A percentile compares a stretch with the other conserved stretches of the same genome.
Evolutionary conservation across 1,140 invertebrate genomes (phyloP).

Genomic region (Teleogryllus occipitalis): DNA sequence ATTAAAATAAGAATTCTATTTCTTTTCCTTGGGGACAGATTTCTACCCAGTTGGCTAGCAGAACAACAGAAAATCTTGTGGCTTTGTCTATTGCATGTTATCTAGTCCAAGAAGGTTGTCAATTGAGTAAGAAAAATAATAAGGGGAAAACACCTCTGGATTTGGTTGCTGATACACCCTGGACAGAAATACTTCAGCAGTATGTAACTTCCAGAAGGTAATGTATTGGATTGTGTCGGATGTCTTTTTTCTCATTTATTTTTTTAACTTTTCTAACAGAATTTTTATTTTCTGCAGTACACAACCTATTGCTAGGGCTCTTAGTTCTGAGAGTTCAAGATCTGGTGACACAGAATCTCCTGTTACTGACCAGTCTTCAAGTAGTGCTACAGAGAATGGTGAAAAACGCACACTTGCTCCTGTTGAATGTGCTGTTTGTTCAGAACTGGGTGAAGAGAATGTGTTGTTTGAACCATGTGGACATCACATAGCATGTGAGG

Average conservation of each 20-base stretch:
- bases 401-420: conserved; percentile 28
- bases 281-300: not conserved
- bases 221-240: not conserved
- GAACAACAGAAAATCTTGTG: conserved; percentile 38
- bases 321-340: conserved; percentile 5
- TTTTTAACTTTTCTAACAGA: not conserved
- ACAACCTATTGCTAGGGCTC: conserved; percentile 6
- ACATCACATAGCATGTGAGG: conserved; percentile 64
- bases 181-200: conserved; percentile 33
- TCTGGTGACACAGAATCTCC: not conserved
- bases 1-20: too few species aligned
- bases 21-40: conserved; percentile 32
- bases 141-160: conserved; percentile 56
- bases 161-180: conserved; percentile 36
- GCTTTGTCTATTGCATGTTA: conserved; percentile 60
- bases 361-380: not conserved
- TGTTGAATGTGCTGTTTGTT: conserved; percentile 63
- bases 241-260: not conserved
- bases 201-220: conserved; percentile 16
- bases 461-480: conserved; percentile 65
- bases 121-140: conserved; percentile 54
- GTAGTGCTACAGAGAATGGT: not conserved
- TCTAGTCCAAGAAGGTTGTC: conserved; percentile 56
- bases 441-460: conserved; percentile 51
- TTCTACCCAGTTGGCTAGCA: conserved; percentile 37